A percentile compares a stretch with the other conserved stretches of the same genome.
These are phyloP conservation scores for Dascyllus trimaculatus DNA, from an alignment of 2,113 vertebrate genomes.

Conservation along the genomic window DNA sequence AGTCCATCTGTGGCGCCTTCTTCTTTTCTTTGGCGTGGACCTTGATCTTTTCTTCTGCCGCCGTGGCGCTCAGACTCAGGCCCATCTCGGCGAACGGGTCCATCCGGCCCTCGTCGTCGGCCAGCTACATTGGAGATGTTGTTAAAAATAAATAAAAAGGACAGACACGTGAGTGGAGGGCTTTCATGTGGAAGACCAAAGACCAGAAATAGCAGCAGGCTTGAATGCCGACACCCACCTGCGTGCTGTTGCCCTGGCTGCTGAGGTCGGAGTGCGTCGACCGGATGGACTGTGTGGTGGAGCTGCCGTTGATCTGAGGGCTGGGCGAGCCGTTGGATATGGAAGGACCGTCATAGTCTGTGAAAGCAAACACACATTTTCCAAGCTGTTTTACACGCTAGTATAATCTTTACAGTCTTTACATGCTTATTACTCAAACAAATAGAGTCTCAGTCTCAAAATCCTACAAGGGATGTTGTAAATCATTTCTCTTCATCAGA, in stretches of 20 bases:
- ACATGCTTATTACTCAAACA: no score
- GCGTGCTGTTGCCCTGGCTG: constrained; percentile 90
- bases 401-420: no score
- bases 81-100: constrained; percentile 97
- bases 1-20: constrained; percentile 96
- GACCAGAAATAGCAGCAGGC: constrained; percentile 1
- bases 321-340: constrained; percentile 88
- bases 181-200: constrained; percentile 22
- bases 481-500: no score
- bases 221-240: constrained; percentile 82
- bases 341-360: constrained; percentile 84
- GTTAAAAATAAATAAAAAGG: no score
- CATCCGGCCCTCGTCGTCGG: constrained; percentile 83
- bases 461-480: no score
- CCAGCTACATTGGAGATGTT: constrained; percentile 61
- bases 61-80: constrained; percentile 92
- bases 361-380: not conserved
- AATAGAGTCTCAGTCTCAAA: no score
- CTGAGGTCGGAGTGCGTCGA: constrained; percentile 81
- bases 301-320: constrained; percentile 91
- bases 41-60: constrained; percentile 95
- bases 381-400: no score
- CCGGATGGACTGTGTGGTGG: constrained; percentile 87
- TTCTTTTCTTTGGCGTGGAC: constrained; percentile 93
- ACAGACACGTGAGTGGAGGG: constrained; percentile 6